Conservation (phyloP, 2,113 vertebrate species). For the Columba janthina region DNA sequence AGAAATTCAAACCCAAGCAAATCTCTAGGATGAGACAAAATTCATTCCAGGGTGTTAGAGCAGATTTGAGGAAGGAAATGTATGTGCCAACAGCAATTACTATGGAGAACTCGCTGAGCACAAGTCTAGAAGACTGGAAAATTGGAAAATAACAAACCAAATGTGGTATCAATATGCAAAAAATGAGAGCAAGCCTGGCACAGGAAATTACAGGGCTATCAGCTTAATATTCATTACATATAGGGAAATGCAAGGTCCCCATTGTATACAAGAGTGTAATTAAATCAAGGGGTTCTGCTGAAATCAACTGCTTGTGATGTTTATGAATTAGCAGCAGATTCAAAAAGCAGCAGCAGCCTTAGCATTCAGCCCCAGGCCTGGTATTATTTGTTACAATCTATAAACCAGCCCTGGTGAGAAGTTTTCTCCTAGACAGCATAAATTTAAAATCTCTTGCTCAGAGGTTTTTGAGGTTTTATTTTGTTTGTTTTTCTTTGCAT, state of each 20-base stretch:
- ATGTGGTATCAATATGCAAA: slow-evolving; percentile 72
- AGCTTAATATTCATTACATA: slow-evolving; percentile 69
- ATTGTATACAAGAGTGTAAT: slow-evolving; percentile 63
- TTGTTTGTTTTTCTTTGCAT: not conserved
- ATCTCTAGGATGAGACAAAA: slow-evolving; percentile 58
- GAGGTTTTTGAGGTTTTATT: not conserved
- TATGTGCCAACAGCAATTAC: slow-evolving; percentile 63
- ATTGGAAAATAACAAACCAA: slow-evolving; percentile 72
- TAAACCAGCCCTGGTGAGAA: not conserved
- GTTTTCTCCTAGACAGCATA: not conserved
- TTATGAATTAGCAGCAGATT: slow-evolving; percentile 39
- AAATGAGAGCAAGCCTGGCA: slow-evolving; percentile 48
- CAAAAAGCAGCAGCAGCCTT: not conserved
- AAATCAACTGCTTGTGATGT: slow-evolving; percentile 61
- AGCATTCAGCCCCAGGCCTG: not conserved
- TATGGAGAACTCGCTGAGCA: slow-evolving; percentile 62
- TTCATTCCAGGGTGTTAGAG: slow-evolving; percentile 53
- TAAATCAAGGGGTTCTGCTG: slow-evolving; percentile 71
- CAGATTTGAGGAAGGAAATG: slow-evolving; percentile 54
- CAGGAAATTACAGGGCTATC: slow-evolving; percentile 71
- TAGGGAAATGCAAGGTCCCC: slow-evolving; percentile 55
- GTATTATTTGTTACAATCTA: not conserved
- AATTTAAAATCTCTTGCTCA: not conserved
- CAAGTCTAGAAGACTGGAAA: slow-evolving; percentile 71
- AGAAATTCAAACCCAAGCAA: slow-evolving; percentile 41